phyloP scores from a whole-genome alignment of 2,888 invertebrate species.

The Linnaemya vulpina region DNA sequence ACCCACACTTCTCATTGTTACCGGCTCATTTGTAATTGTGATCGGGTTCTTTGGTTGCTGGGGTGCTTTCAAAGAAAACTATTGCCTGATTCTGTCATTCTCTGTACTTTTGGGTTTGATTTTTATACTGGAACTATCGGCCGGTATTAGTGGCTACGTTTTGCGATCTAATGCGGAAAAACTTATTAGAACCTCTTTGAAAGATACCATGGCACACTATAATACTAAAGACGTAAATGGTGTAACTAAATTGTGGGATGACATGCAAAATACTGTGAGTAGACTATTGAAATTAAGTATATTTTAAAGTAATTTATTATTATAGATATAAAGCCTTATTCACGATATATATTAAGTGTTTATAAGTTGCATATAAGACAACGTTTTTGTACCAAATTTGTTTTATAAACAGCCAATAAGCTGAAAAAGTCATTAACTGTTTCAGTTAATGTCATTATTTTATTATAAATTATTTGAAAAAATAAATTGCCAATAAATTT shows the following conservation, averaged over 20 bases:
- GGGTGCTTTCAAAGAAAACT: conserved; percentile 93
- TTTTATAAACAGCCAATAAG: too few relatives aligned
- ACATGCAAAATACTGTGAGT: conserved; percentile 85
- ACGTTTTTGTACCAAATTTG: too few relatives aligned
- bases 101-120: conserved; percentile 87
- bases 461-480: too few relatives aligned
- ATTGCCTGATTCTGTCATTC: conserved; percentile 91
- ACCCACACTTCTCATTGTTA: conserved; percentile 88
- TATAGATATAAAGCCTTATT: too few relatives aligned
- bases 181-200: conserved; percentile 85
- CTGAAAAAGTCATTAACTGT: too few relatives aligned
- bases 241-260: conserved; percentile 85
- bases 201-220: conserved; percentile 84
- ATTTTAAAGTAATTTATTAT: too few relatives aligned
- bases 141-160: conserved; percentile 89
- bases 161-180: conserved; percentile 85
- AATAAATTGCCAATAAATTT: too few relatives aligned
- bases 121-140: conserved; percentile 90
- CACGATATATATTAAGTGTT: too few relatives aligned
- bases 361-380: too few relatives aligned
- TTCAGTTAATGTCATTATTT: too few relatives aligned
- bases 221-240: conserved; percentile 50
- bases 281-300: neutral
- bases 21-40: conserved; percentile 87
- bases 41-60: conserved; percentile 94